These are phyloP conservation scores for Notospermus geniculatus DNA, from an alignment of 1,140 invertebrate species.

Conservation along the genomic window DNA sequence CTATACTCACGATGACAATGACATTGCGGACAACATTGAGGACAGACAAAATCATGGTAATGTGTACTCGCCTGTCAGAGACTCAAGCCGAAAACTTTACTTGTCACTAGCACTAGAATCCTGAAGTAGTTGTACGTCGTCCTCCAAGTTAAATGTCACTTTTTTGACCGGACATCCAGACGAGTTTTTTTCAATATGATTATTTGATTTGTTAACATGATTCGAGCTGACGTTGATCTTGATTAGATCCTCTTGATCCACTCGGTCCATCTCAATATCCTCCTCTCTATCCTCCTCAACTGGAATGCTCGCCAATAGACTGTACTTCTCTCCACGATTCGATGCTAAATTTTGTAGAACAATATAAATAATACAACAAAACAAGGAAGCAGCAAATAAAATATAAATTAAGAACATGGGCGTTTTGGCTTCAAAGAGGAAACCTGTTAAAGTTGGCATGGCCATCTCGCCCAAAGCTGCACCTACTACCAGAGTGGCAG, in stretches of 20 bases:
- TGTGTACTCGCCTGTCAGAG: no score
- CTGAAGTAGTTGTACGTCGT: no score
- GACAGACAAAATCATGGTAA: no score
- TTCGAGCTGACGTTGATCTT: background rate
- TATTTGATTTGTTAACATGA: background rate
- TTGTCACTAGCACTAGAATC: no score
- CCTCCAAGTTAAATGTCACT: background rate
- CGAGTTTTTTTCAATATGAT: background rate
- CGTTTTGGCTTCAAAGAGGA: conserved; percentile 41
- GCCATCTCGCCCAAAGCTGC: conserved; percentile 59
- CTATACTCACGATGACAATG: no score
- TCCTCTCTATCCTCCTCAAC: background rate
- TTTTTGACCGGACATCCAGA: background rate
- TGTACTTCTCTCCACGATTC: conserved; percentile 8
- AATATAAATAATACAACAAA: conserved; percentile 36
- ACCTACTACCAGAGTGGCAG: conserved; percentile 57
- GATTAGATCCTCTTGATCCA: background rate
- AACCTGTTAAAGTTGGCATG: conserved; percentile 49
- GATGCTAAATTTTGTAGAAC: conserved; percentile 42
- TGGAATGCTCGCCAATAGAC: background rate
- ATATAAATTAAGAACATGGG: conserved; percentile 53
- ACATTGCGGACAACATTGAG: no score
- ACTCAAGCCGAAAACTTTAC: no score
- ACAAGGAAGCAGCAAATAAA: conserved; percentile 31
- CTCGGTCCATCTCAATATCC: conserved; percentile 2